These are phyloP conservation scores for Arvicanthis niloticus DNA, from an alignment of 2,113 vertebrate genomes.

Conservation along the genomic window DNA sequence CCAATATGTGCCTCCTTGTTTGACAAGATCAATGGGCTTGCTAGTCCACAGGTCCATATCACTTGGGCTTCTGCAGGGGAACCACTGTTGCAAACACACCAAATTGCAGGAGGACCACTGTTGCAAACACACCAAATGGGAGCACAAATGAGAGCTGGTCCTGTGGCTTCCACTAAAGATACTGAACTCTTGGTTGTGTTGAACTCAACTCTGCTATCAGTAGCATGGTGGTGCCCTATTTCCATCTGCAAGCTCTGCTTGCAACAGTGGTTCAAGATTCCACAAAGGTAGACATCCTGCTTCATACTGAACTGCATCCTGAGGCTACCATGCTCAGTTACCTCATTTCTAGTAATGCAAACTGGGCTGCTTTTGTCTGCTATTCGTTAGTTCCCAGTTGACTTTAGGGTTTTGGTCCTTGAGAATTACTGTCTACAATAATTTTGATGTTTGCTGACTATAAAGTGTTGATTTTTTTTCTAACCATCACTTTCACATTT, in stretches of 20 bases:
- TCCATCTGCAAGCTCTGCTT: not conserved
- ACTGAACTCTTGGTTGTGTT: not conserved
- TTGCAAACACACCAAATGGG: not conserved
- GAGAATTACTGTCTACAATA: not conserved
- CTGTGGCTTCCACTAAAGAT: not conserved
- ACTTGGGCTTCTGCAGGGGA: not conserved
- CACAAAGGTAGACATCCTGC: not conserved
- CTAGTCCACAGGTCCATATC: not conserved
- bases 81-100: not conserved
- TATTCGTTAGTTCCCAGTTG: not conserved
- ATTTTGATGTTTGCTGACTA: not conserved
- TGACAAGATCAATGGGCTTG: not conserved
- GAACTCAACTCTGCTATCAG: not conserved
- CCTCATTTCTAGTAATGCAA: not conserved
- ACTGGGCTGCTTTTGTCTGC: not conserved
- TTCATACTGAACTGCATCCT: not conserved
- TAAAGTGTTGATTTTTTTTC: constrained; percentile 36
- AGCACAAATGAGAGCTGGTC: not conserved
- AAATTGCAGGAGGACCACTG: too few relatives aligned
- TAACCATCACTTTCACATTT: not conserved
- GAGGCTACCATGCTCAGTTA: not conserved
- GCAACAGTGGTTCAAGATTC: not conserved
- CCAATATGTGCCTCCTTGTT: not conserved
- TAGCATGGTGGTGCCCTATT: not conserved
- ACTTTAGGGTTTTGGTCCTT: not conserved